Conservation (phyloP, 2,113 vertebrate species). For the Anthoscopus minutus region DNA sequence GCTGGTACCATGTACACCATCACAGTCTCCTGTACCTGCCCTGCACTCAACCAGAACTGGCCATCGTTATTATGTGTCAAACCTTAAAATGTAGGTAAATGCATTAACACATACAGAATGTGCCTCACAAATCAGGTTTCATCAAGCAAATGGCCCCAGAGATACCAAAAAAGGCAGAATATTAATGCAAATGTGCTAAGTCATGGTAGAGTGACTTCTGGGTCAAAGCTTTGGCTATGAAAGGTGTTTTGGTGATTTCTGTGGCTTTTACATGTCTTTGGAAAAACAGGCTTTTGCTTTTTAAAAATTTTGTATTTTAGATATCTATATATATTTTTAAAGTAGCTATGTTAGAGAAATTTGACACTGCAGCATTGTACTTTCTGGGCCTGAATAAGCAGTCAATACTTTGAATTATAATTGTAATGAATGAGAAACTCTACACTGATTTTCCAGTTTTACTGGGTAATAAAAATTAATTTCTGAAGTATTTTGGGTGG, state of each 20-base stretch:
- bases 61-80: not conserved
- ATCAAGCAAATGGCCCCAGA: not conserved
- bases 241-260: not conserved
- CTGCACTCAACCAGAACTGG: not conserved
- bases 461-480: not conserved
- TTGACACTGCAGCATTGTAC: not conserved
- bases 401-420: not conserved
- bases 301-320: not conserved
- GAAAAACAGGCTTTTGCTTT: not conserved
- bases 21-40: not conserved
- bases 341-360: not conserved
- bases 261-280: not conserved
- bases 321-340: accelerated
- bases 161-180: not conserved
- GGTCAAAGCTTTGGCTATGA: not conserved
- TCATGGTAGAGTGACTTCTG: not conserved
- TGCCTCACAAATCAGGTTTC: not conserved
- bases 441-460: not conserved
- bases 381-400: not conserved
- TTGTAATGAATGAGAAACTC: not conserved
- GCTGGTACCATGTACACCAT: not conserved
- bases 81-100: not conserved
- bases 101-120: not conserved
- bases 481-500: not conserved
- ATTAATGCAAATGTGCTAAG: not conserved